A percentile compares a stretch with the other conserved stretches of the same genome.
Conservation (phyloP, 2,797 vertebrate genomes). For the Forpus xanthops region DNA sequence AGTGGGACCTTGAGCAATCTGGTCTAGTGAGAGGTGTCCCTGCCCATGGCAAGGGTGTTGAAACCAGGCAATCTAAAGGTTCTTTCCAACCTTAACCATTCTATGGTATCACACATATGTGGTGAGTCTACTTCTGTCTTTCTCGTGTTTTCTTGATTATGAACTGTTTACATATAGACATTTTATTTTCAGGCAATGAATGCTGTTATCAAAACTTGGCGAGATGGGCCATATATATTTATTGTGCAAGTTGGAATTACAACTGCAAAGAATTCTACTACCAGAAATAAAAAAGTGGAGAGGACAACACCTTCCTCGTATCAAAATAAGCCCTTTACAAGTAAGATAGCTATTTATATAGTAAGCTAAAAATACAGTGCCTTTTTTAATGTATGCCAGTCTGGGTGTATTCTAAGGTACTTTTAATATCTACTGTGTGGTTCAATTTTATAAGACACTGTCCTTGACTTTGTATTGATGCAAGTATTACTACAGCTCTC, state of each 20-base stretch:
- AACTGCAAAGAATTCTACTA: constrained; percentile 54
- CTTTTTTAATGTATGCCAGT: background rate
- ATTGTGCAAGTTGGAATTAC: constrained; percentile 82
- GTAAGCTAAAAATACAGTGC: background rate
- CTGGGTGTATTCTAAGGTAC: background rate
- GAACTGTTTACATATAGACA: background rate
- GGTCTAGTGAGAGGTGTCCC: background rate
- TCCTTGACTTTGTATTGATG: background rate
- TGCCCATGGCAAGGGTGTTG: background rate
- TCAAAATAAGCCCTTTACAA: constrained; percentile 68
- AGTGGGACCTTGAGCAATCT: background rate
- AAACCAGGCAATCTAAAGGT: background rate
- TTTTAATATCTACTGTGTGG: background rate
- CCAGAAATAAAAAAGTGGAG: constrained; percentile 5
- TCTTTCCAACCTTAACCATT: background rate
- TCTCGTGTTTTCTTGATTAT: background rate
- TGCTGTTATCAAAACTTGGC: constrained; percentile 89
- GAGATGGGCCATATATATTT: constrained; percentile 92
- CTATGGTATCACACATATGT: background rate
- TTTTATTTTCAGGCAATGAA: constrained; percentile 77
- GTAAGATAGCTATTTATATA: constrained; percentile 62
- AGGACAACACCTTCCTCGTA: constrained; percentile 9
- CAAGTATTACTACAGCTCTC: background rate
- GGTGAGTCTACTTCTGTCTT: background rate
- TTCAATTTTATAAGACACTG: background rate